phyloP scores from a whole-genome alignment of 1,140 invertebrate genomes.

The Galleria mellonella region DNA sequence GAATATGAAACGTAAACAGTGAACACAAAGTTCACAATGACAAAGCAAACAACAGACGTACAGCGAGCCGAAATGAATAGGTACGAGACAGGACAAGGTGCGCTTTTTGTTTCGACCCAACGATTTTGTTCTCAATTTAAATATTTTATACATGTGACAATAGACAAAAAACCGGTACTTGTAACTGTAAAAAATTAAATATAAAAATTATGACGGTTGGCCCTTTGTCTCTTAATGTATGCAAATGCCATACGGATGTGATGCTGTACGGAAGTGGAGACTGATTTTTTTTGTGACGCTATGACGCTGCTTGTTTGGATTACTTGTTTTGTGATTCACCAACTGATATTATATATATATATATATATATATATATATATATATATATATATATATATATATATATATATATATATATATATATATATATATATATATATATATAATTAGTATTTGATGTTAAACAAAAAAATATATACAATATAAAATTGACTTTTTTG shows the following conservation, averaged over 20 bases:
- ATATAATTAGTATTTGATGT: too few species aligned
- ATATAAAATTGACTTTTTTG: too few species aligned
- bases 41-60: not conserved
- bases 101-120: slow-evolving; percentile 55
- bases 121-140: slow-evolving; percentile 68
- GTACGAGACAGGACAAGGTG: slow-evolving; percentile 29
- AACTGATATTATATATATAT: not conserved
- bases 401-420: too few species aligned
- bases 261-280: slow-evolving; percentile 16
- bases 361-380: not conserved
- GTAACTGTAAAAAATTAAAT: slow-evolving; percentile 70
- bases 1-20: too few species aligned
- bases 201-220: slow-evolving; percentile 65
- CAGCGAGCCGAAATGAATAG: slow-evolving; percentile 30
- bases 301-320: not conserved
- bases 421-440: too few species aligned
- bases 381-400: too few species aligned
- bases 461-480: too few species aligned
- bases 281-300: slow-evolving; percentile 11
- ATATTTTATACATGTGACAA: slow-evolving; percentile 67
- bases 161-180: slow-evolving; percentile 68
- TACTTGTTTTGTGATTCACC: slow-evolving; percentile 6
- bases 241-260: slow-evolving; percentile 45
- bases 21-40: too few species aligned
- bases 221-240: slow-evolving; percentile 56